Base-by-base conservation (phyloP, 2,797 vertebrate species). In the Allobates femoralis region DNA sequence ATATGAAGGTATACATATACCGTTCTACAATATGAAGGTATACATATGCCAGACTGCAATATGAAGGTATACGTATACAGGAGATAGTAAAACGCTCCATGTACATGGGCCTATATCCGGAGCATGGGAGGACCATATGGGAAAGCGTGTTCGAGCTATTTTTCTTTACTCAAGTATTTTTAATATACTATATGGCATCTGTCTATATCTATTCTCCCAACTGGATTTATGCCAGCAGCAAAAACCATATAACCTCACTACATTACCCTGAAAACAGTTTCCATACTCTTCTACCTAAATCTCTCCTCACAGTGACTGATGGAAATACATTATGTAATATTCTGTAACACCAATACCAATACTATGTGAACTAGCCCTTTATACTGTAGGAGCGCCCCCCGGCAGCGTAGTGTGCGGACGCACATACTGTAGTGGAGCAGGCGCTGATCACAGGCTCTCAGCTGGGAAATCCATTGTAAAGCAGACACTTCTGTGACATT, bases 401-500 rank as follows among this genome's bases (percentile, higher is more conserved):
- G 19, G 74, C 15, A 77, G 55, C 32, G 26, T 53, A 10, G 50
- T n/a, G 37, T 74, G 69, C 46, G 41, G 26, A 74, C 26, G 26
- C 41, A 64, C 53, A 64, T 32, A 32, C 28, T 56, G 30, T 46
- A n/a, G 19, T 32, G 53, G n/a, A 79, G 26, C 79, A 64, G 78
- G 32, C 53, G 62, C 5, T 71, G 84, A 60, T 69, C 77, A 79
- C 46, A 81, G 77, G 23, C 77, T 73, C 85, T 86, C 78, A 86
- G 74, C 81, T 84, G 81, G 82, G 81, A 80, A 74, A 79, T 46
- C 66, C 76, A 84, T 84, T 71, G 86, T 51, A 79, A 79, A 83
- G 56, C 75, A 80, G 77, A 76, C 67, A 87, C 76, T 81, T 74
- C 76, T 87, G 82, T 81, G 55, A 87, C 82, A 85, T 67, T 87